Percentiles rank a stretch among this genome's conserved stretches.
Conservation (phyloP, 2,113 vertebrate genomes). For the Anguilla rostrata region DNA sequence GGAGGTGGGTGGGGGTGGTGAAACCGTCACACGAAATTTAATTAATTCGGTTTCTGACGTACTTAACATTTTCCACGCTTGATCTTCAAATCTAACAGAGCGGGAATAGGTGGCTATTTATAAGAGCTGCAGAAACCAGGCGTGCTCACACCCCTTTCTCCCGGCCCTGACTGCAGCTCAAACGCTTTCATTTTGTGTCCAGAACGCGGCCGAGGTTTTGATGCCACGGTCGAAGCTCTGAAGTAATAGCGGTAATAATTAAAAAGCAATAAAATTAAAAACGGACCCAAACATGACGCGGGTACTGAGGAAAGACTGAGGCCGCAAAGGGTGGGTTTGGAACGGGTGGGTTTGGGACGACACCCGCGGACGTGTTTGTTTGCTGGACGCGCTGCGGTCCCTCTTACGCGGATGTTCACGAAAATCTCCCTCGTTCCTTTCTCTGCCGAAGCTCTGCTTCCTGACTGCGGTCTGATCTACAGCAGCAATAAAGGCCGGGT, state of each 20-base stretch:
- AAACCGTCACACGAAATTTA: neutral
- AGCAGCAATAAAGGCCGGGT: neutral
- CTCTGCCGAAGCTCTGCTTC: neutral
- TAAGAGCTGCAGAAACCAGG: neutral
- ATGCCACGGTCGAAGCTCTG: no score
- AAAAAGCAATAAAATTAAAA: no score
- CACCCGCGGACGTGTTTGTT: neutral
- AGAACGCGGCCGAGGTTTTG: neutral
- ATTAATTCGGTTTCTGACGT: slow-evolving; percentile 34
- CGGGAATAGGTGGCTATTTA: slow-evolving; percentile 39
- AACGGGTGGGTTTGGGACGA: neutral
- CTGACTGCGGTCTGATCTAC: neutral
- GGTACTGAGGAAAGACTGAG: neutral
- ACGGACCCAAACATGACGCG: neutral
- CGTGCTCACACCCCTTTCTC: neutral
- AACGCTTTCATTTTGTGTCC: neutral
- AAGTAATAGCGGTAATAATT: neutral
- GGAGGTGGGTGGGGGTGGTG: neutral
- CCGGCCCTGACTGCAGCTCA: neutral
- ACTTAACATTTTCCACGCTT: slow-evolving; percentile 42
- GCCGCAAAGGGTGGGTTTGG: neutral
- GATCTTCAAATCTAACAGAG: slow-evolving; percentile 41
- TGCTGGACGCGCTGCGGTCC: neutral
- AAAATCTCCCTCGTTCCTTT: neutral
- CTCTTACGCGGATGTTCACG: neutral